Evolutionary conservation across 92 coral and sea anemone species (phyloP), one percentile per base, ranked within the genome.

Genomic region (Actinernus sp.): DNA sequence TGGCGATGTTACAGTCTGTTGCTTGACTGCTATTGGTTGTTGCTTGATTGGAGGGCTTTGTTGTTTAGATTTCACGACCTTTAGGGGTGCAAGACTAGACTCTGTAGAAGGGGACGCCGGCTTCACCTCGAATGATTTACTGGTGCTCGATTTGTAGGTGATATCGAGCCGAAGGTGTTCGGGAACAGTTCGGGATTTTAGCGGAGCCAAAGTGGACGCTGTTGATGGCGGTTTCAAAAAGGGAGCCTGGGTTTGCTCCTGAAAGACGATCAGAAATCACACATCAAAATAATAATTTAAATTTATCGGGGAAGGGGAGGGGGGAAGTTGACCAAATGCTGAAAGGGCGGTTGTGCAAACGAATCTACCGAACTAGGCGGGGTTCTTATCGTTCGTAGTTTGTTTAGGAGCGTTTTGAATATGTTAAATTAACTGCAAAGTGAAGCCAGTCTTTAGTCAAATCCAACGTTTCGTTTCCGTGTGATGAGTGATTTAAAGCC

Each of bases 131-230:
- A 74, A 74, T 21, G 83, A 45, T 56, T 58, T 78, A 25, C 73
- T 61, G 5, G 96, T 77, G 27, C 76, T 39, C 11, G 83, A 63
- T 24, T 78, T 45, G 43, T 46, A 80, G 79, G 70, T 65, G 49
- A 79, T 69, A 29, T 81, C 76, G 9, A 90, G 82, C 11, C 96
- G 82, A 32, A 90, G 70, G 37, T 83, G 83, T 8, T 90, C 96
- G 44, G 96, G 96, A 54, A 90, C 84, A 44, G 88, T 90, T 57
- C 74, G 82, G 20, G 89, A 65, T 66, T 82, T 74, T 27, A 90
- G 77, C 8, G 96, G 96, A 1, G 89, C 96, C 32, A 90, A 69
- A 18, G 75, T 59, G 1, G 92, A 62, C 22, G 86, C 31, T 1
- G 83, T 58, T 13, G 68, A 28, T 0, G 78, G 80, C 2, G 85